Conservation (phyloP, 2,797 vertebrate species). For the Morelia viridis region DNA sequence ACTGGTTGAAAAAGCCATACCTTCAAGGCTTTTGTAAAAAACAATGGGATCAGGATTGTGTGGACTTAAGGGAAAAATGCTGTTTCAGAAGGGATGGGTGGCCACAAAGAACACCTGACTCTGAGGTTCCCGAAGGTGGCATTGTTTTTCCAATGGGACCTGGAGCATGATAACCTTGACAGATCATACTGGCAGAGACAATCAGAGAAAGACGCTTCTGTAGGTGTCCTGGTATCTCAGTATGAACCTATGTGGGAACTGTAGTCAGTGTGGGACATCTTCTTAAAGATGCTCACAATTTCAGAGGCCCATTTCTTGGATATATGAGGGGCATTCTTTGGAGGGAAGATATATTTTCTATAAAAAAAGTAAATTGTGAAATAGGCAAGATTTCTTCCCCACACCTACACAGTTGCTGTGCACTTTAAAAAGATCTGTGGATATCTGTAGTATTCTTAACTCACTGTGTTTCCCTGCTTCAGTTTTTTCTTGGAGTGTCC, state of each 20-base stretch:
- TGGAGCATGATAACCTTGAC: not conserved
- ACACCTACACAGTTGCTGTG: not conserved
- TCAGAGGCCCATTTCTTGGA: not conserved
- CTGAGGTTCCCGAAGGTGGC: not conserved
- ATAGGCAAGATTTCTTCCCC: not conserved
- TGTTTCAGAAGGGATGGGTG: not conserved
- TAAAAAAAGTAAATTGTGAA: not conserved
- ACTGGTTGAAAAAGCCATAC: not conserved
- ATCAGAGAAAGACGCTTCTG: not conserved
- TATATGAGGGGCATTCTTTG: not conserved
- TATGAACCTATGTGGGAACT: not conserved
- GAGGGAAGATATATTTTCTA: not conserved
- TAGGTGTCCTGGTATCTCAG: too few relatives aligned
- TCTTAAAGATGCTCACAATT: not conserved
- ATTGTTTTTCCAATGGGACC: not conserved
- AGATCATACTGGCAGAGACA: not conserved
- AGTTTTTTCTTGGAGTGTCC: not conserved
- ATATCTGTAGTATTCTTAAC: not conserved
- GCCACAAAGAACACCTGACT: not conserved
- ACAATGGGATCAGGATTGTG: not conserved
- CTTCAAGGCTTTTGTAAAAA: not conserved
- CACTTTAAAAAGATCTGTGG: rapidly evolving
- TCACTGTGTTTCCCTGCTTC: not conserved
- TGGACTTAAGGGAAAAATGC: not conserved
- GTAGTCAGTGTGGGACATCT: not conserved